Evolutionary conservation across 2,113 vertebrate genomes (phyloP).

Genomic region (Forbesichthys papilliferus): DNA sequence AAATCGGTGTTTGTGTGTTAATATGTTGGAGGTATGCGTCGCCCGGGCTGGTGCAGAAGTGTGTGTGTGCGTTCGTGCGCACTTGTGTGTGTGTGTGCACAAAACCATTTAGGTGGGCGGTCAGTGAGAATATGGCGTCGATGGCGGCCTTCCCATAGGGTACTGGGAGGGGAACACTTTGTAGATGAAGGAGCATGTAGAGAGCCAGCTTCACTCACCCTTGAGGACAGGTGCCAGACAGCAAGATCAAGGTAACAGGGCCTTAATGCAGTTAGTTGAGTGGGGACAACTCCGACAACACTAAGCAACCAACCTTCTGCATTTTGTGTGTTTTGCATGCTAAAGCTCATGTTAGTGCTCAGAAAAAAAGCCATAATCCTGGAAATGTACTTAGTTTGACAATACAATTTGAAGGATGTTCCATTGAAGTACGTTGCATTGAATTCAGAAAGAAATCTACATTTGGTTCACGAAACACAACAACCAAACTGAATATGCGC

Average conservation of each 20-base stretch:
- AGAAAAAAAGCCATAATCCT: too few relatives aligned
- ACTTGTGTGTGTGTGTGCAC: constrained; percentile 12
- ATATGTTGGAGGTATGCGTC: constrained; percentile 27
- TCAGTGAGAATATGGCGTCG: not conserved
- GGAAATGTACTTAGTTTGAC: too few relatives aligned
- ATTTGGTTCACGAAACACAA: too few relatives aligned
- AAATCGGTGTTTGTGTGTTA: constrained; percentile 46
- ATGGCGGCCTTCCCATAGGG: constrained; percentile 39
- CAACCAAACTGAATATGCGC: too few relatives aligned
- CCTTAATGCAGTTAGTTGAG: too few relatives aligned
- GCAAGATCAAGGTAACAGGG: not conserved
- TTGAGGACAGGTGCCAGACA: not conserved
- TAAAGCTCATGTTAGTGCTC: too few relatives aligned
- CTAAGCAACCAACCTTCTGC: too few relatives aligned
- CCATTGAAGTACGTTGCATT: too few relatives aligned
- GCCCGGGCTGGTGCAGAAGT: constrained; percentile 8
- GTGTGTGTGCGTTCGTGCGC: not conserved
- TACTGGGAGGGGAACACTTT: constrained; percentile 45
- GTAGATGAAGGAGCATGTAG: constrained; percentile 24
- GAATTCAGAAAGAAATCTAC: too few relatives aligned
- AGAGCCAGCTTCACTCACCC: not conserved
- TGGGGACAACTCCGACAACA: too few relatives aligned
- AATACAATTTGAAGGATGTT: too few relatives aligned
- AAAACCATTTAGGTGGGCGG: not conserved
- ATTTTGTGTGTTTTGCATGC: too few relatives aligned